Percentiles rank a stretch among this genome's conserved stretches.
Conservation (phyloP, 2,113 vertebrate genomes). For the Antennarius striatus region DNA sequence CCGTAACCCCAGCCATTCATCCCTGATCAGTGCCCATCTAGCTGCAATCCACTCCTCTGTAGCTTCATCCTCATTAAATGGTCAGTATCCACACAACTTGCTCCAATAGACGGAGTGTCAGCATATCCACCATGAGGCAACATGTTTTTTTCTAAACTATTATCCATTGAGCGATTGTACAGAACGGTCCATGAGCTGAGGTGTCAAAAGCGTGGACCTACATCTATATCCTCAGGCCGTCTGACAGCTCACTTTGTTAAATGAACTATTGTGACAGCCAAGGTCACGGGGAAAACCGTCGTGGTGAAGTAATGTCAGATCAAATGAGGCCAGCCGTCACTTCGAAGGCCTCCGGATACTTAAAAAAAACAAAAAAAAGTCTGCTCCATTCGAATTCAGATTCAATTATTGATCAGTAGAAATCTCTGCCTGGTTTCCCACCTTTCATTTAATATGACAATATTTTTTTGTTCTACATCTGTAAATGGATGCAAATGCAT, state of each 20-base stretch:
- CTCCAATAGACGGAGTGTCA: no score
- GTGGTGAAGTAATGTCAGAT: slow-evolving; percentile 34
- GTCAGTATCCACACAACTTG: no score
- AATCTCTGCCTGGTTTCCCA: background rate
- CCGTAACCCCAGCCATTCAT: no score
- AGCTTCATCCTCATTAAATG: no score
- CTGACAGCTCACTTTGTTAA: slow-evolving; percentile 53
- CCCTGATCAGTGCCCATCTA: no score
- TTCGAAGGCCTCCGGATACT: slow-evolving; percentile 22
- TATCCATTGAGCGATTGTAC: background rate
- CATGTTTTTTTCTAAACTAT: slow-evolving; percentile 8
- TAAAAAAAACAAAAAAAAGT: background rate
- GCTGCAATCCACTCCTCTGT: no score
- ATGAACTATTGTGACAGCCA: slow-evolving; percentile 61
- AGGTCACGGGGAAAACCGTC: slow-evolving; percentile 56
- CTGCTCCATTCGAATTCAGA: slow-evolving; percentile 13
- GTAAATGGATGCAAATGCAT: no score
- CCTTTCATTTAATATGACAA: background rate
- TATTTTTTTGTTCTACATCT: no score
- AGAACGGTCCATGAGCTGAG: slow-evolving; percentile 19
- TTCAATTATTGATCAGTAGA: slow-evolving; percentile 2
- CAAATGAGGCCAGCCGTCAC: slow-evolving; percentile 51
- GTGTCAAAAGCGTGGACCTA: slow-evolving; percentile 27
- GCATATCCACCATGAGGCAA: no score
- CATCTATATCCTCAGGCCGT: slow-evolving; percentile 5